These are phyloP conservation scores for Orbicella faveolata DNA, from an alignment of 64 coral and sea anemone genomes.

Conservation along the genomic window DNA sequence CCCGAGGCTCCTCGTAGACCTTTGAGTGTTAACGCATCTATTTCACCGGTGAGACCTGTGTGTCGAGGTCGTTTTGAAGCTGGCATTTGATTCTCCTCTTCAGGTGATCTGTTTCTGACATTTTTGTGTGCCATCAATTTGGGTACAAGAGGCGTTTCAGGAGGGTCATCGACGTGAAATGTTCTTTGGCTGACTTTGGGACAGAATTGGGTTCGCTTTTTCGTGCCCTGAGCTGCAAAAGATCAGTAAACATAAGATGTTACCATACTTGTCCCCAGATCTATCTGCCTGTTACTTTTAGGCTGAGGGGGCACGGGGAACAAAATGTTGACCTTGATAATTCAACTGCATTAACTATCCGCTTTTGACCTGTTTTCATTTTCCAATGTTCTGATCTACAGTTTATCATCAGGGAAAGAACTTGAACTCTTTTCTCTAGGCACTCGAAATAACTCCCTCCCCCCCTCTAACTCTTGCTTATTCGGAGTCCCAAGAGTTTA, in stretches of 20 bases:
- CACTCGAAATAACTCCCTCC: no score
- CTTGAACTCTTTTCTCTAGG: no score
- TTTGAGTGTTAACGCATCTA: slow-evolving; percentile 53
- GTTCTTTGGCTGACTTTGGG: slow-evolving; percentile 56
- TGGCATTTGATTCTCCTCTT: slow-evolving; percentile 39
- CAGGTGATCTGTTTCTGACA: slow-evolving; percentile 55
- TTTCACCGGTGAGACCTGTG: slow-evolving; percentile 80
- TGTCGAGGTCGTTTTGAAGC: slow-evolving; percentile 62
- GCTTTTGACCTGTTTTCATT: no score
- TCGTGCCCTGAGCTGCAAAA: slow-evolving; percentile 35
- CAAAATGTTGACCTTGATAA: no score
- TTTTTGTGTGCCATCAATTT: background rate
- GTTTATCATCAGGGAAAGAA: no score
- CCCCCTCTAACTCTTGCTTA: no score
- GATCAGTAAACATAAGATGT: background rate
- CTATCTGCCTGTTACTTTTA: no score
- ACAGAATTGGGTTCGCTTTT: slow-evolving; percentile 76
- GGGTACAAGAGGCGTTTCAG: background rate
- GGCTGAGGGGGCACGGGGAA: no score
- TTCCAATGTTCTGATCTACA: no score
- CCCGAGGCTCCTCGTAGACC: background rate
- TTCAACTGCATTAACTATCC: no score
- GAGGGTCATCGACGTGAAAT: slow-evolving; percentile 36
- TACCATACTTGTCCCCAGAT: no score
- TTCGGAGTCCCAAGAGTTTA: no score